These are phyloP conservation scores for Lucilia cuprina DNA, from an alignment of 1,140 invertebrate genomes.

Conservation along the genomic window DNA sequence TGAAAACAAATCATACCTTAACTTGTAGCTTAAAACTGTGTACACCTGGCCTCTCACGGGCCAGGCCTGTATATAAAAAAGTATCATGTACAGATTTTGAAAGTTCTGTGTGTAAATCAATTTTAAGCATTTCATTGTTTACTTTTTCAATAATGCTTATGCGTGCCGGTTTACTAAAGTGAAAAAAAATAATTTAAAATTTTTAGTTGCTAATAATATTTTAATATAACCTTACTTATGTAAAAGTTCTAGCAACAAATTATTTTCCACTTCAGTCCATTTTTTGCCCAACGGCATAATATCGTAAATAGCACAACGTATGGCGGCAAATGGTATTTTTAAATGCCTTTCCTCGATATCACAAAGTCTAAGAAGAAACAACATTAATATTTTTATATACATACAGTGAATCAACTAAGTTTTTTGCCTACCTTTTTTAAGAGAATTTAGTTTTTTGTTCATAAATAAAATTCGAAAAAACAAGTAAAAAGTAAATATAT, in stretches of 20 bases:
- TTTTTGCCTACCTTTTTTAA: too few relatives aligned
- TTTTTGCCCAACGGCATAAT: conserved; percentile 42
- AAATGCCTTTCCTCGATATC: conserved; percentile 40
- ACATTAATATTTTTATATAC: too few relatives aligned
- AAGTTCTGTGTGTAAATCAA: conserved; percentile 43
- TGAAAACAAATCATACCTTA: conserved; percentile 18
- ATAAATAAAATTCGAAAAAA: too few relatives aligned
- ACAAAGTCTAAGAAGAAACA: conserved; percentile 42
- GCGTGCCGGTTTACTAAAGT: conserved; percentile 16
- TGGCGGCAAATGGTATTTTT: conserved; percentile 44
- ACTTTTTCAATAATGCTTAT: conserved; percentile 36
- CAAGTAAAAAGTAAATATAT: too few relatives aligned
- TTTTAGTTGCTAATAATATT: too few relatives aligned
- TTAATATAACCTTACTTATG: conserved; percentile 20
- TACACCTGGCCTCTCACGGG: conserved; percentile 40
- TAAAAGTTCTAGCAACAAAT: conserved; percentile 46
- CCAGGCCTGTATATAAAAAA: conserved; percentile 56
- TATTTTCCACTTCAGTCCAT: conserved; percentile 45
- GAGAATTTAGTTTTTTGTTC: too few relatives aligned
- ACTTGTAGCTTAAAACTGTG: conserved; percentile 1
- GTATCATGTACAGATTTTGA: conserved; percentile 50
- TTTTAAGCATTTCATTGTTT: conserved; percentile 37
- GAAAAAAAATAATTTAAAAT: too few relatives aligned
- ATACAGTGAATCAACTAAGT: too few relatives aligned
- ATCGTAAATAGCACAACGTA: conserved; percentile 48